Evolutionary conservation across 2,888 invertebrate genomes (phyloP), one percentile per base, ranked within the genome.

Genomic region (Drosophila aldrichi): DNA sequence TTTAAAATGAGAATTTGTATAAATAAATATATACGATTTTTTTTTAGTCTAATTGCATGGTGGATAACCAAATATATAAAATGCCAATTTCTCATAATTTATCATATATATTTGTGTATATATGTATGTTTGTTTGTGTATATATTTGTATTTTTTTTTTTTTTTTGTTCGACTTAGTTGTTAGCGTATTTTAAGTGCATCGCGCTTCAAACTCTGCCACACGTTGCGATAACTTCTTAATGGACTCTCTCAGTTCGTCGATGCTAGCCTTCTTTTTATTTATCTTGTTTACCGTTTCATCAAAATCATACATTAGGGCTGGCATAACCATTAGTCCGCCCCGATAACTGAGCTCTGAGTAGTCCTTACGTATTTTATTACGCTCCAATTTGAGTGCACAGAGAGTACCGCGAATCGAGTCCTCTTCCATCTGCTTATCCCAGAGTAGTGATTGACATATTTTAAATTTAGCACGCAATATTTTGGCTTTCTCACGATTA

Each of bases 321-420:
- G 91, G 92, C 69, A 91, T 92, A 38, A 89, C 78, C 6, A 92
- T 66, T 0, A 92, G 70, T 1, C 92, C 92, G 29, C 91, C 84
- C 40, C 91, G 79, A 22, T 70, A 82, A 51, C 84, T 90, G 2
- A 91, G 64, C 3, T 88, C 89, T 10, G 62, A 66, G 0, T 89
- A 79, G 51, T 77, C 70, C 2, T 79, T 79, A 0, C 89, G 79
- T 7, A 90, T 63, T 0, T 18, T 20, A 18, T 60, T 82, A 0
- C 85, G 88, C 18, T 86, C 64, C n/a, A 91, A 25, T 63, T 92
- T 92, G 14, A 79, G 60, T 0, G 67, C 10, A 38, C 78, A 83
- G 0, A 92, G 70, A n/a, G 0, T 16, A 12, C 32, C 1, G 3
- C 32, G 49, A 7, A 2, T 4, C 18, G n/a, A 81, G 77, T 14